Evolutionary conservation across 2,113 vertebrate genomes (phyloP), one percentile per base, ranked within the genome.

Genomic region (Lasiurus borealis): DNA sequence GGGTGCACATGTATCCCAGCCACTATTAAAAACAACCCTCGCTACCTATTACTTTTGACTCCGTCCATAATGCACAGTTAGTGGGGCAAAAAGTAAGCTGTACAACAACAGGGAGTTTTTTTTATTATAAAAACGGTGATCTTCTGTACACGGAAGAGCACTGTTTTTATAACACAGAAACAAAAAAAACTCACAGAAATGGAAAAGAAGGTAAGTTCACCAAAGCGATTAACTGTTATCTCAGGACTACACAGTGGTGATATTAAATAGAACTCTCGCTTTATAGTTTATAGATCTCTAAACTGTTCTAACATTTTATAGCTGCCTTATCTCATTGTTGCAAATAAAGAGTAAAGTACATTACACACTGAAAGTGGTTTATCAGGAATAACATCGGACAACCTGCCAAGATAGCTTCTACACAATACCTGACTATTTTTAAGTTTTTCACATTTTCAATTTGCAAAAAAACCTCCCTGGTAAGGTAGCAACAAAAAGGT

Each of bases 1-100:
- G 0, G 48, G 93, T 66, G 5, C 71, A 25, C 7, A 2, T 14
- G 73, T 16, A 54, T 50, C 85, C 62, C 59, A 73, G 85, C 52
- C 85, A 52, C 71, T 50, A 3, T 40, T 23, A 50, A 77, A 90
- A 96, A 90, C 91, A 94, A 66, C 64, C 85, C 73, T 62, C 2
- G 29, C 29, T 77, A 2, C 62, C 34, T 21, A 46, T 14, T 69
- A 85, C 4, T 5, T 18, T 7, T 62, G 36, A 59, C 0, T 31
- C 59, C 34, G 6, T 46, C 21, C 10, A 34, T 23, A 34, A 64
- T 0, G 11, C 71, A 40, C 3, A n/a, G 50, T 59, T 31, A 68
- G 34, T 0, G 21, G 89, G 68, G 64, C 8, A 36, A 50, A 90
- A 57, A 66, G 23, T 5, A 34, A 25, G 57, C 52, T 1, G 3